Evolutionary conservation across 2,797 vertebrate genomes (phyloP), one percentile per base, ranked within the genome.

Genomic region (Lepus oiostolus): DNA sequence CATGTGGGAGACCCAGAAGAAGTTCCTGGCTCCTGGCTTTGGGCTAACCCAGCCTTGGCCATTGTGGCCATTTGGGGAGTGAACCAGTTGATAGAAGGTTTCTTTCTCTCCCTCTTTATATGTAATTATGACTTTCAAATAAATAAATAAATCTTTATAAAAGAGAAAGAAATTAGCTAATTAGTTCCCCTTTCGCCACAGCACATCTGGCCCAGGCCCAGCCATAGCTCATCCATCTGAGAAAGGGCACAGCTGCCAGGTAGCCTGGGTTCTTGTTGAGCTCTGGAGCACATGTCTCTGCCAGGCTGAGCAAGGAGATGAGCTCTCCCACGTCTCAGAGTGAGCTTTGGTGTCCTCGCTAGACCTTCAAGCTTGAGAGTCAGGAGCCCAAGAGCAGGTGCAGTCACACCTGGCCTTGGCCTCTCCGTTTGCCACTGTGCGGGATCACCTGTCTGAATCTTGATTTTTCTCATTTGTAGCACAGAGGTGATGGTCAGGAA

Each of bases 201-300:
- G 3, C 21, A 38, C 2, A 1, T 12, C 85, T 76, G 47, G 32
- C 58, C 21, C 38, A 91, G 85, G 32, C 12, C 14, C 1, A 2
- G 14, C 72, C 21, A 0, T 68, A 54, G 35, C 24, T 3, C 1
- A 1, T 22, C 79, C 60, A 13, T 0, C 0, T 32, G 35, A 74
- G 26, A 77, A 60, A 32, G 14, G 50, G 28, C 52, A 5, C 2
- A 1, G 19, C 74, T 84, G 63, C n/a, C 26, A 42, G 54, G 30
- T 35, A 47, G 0, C 13, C 1, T 88, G 30, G 35, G 2, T 71
- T 35, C n/a, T 62, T 77, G 14, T 26, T 14, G 67, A 2, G 19
- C 35, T 86, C n/a, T 47, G 50, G 89, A 88, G 12, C 38, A 35
- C 17, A 0, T 60, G 47, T 60, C 47, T 62, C 60, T 70, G 16